Conservation (phyloP, 37 sponge, comb jelly and placozoan genomes). For the Halichondria panicea region DNA sequence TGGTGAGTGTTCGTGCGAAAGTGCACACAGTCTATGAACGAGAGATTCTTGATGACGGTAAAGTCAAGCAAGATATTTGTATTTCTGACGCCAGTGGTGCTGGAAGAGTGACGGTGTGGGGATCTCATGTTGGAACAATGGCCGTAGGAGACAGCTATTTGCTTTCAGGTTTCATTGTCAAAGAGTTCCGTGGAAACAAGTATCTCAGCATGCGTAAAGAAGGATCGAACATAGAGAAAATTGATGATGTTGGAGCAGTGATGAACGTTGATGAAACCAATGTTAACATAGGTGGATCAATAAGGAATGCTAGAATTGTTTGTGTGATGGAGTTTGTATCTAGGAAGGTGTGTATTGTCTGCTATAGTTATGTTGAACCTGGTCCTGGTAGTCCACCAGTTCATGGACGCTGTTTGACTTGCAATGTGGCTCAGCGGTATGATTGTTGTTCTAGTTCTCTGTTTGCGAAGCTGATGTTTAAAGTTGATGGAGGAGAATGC, state of each 20-base stretch:
- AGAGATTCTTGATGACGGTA: neutral
- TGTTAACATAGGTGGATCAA: neutral
- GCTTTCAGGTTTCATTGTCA: neutral
- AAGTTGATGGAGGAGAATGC: no score
- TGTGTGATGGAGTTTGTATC: no score
- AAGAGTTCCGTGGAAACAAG: neutral
- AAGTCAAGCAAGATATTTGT: neutral
- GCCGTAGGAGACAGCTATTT: neutral
- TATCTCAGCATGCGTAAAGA: neutral
- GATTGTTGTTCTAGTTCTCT: no score
- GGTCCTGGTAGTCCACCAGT: no score
- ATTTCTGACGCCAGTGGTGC: neutral
- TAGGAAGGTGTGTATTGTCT: no score
- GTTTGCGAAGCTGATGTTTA: no score
- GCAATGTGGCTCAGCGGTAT: no score
- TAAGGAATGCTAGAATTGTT: no score
- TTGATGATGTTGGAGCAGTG: neutral
- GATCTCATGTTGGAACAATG: neutral
- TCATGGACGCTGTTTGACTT: no score
- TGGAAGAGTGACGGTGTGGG: neutral
- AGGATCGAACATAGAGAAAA: neutral
- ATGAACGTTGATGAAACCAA: neutral
- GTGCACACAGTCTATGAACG: neutral
- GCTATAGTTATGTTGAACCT: no score
- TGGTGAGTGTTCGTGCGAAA: neutral